A percentile compares a stretch with the other conserved stretches of the same genome.
These are phyloP conservation scores for Hirtodrosophila alboralis DNA, from an alignment of 2,888 invertebrate genomes.

Conservation along the genomic window DNA sequence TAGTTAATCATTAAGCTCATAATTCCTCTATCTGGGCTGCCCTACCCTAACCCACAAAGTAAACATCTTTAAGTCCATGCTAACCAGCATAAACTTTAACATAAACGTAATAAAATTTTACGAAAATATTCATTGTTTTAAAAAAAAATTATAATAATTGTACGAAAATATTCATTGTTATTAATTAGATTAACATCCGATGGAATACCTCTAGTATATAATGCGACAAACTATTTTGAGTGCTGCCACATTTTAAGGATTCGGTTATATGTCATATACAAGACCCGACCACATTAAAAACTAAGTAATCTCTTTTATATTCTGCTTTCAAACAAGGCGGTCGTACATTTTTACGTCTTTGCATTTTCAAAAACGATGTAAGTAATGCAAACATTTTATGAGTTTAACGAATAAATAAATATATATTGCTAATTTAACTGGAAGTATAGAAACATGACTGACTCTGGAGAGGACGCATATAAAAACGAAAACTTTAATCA, in stretches of 20 bases:
- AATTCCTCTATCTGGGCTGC: too few species aligned
- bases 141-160: too few species aligned
- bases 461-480: constrained; percentile 8
- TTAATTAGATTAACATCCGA: background rate
- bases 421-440: background rate
- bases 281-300: constrained; percentile 14
- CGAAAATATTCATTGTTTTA: too few species aligned
- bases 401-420: background rate
- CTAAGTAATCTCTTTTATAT: constrained; percentile 9
- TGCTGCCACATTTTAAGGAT: constrained; percentile 14
- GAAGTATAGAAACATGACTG: constrained; percentile 24
- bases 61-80: background rate
- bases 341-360: constrained; percentile 5
- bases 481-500: constrained; percentile 4
- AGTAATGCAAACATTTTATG: background rate
- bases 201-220: constrained; percentile 6
- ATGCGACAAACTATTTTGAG: background rate
- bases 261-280: constrained; percentile 2
- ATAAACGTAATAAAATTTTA: too few species aligned
- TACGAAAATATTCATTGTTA: too few species aligned
- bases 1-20: too few species aligned
- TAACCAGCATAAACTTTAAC: too few species aligned
- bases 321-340: constrained; percentile 13
- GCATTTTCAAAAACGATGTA: background rate
- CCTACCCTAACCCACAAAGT: too few species aligned